These are phyloP conservation scores for Pocillopora meandrina DNA, from an alignment of 92 coral and sea anemone species.

Conservation along the genomic window DNA sequence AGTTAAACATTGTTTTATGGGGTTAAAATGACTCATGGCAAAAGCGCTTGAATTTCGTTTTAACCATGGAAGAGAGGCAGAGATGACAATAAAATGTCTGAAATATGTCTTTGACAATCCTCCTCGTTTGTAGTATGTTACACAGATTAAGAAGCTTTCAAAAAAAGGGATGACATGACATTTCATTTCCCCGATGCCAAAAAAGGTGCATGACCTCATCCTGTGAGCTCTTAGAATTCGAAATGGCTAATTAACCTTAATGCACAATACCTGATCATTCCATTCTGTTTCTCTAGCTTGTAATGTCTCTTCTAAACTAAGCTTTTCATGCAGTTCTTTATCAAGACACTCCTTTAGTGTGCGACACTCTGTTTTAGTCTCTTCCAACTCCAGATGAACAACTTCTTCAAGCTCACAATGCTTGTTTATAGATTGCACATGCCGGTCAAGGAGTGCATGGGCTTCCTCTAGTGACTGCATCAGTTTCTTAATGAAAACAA, in stretches of 20 bases:
- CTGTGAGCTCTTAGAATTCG: too few relatives aligned
- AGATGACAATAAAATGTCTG: too few relatives aligned
- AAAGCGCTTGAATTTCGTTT: too few relatives aligned
- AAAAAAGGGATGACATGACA: too few relatives aligned
- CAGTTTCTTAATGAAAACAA: slow-evolving; percentile 37
- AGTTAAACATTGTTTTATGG: too few relatives aligned
- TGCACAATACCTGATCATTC: slow-evolving; percentile 1
- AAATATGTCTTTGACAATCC: too few relatives aligned
- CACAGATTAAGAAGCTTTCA: too few relatives aligned
- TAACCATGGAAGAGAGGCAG: too few relatives aligned
- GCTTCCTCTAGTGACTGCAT: slow-evolving; percentile 69
- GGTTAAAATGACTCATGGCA: too few relatives aligned
- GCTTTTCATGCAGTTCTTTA: slow-evolving; percentile 46
- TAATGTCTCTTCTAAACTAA: slow-evolving; percentile 39
- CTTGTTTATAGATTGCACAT: slow-evolving; percentile 80
- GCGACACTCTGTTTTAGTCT: slow-evolving; percentile 72
- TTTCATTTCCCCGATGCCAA: too few relatives aligned
- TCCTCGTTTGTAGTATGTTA: too few relatives aligned
- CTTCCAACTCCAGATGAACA: slow-evolving; percentile 83
- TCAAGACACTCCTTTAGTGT: slow-evolving; percentile 39
- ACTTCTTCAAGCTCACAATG: slow-evolving; percentile 79
- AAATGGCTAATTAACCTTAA: background rate
- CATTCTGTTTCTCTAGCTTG: slow-evolving; percentile 29
- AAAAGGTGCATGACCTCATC: too few relatives aligned
- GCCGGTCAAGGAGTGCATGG: slow-evolving; percentile 69